Percentiles rank a stretch among this genome's conserved stretches.
phyloP scores from a whole-genome alignment of 2,113 vertebrate species.

The Crypturellus undulatus region DNA sequence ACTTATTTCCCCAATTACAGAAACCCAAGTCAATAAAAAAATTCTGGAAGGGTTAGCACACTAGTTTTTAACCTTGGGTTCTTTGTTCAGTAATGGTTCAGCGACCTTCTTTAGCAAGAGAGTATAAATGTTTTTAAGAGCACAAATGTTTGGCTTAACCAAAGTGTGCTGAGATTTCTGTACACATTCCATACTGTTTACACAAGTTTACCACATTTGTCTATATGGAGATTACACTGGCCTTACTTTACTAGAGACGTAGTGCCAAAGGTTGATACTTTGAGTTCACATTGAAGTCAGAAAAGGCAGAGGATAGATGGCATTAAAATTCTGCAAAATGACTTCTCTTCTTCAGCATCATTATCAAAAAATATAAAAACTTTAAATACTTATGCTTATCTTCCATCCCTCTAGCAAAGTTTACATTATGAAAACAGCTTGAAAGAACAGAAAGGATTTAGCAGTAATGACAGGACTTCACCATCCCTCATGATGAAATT shows the following conservation, averaged over 20 bases:
- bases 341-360: accelerated
- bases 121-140: not conserved
- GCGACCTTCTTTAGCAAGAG: not conserved
- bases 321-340: not conserved
- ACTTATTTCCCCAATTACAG: not conserved
- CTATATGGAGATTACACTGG: not conserved
- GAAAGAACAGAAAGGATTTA: not conserved
- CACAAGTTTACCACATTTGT: not conserved
- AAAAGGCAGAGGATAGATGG: not conserved
- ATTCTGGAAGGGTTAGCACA: not conserved
- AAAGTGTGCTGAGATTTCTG: not conserved
- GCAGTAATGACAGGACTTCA: not conserved
- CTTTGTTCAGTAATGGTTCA: not conserved
- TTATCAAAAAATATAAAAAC: not conserved
- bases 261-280: not conserved
- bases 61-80: not conserved
- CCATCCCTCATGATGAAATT: not conserved
- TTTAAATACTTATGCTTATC: not conserved
- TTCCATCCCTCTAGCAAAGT: not conserved
- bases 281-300: not conserved
- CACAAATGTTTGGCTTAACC: not conserved
- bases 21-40: not conserved
- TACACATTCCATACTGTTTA: not conserved
- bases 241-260: not conserved
- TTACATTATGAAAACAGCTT: not conserved